These are phyloP conservation scores for Leptobrachium ailaonicum DNA, from an alignment of 2,113 vertebrate species.

Conservation along the genomic window DNA sequence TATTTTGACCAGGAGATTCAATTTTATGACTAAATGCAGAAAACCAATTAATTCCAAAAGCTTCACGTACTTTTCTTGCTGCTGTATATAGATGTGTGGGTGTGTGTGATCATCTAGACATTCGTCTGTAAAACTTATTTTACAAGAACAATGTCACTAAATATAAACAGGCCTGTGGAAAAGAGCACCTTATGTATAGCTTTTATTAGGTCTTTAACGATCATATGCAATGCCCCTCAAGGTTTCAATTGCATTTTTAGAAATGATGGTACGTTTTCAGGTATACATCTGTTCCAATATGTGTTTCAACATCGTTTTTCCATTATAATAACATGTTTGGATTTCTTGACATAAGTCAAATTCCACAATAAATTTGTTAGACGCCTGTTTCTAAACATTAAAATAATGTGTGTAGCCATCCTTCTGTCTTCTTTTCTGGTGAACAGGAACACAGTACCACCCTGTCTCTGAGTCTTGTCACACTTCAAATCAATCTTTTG, in stretches of 20 bases:
- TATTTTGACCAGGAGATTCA: too few relatives aligned
- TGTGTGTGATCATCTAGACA: too few relatives aligned
- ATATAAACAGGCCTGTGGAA: too few relatives aligned
- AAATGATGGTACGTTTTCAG: not conserved
- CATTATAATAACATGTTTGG: not conserved
- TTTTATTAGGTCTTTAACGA: not conserved
- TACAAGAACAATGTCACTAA: too few relatives aligned
- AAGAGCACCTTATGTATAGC: too few relatives aligned
- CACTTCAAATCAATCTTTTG: not conserved
- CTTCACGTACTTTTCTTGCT: too few relatives aligned
- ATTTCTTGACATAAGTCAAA: not conserved
- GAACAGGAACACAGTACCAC: not conserved
- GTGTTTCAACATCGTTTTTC: not conserved
- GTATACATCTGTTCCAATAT: not conserved
- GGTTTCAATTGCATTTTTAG: not conserved
- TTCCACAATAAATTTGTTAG: not conserved
- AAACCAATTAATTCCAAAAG: too few relatives aligned
- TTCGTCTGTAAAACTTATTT: too few relatives aligned
- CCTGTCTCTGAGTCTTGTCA: constrained; percentile 5
- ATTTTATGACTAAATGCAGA: too few relatives aligned
- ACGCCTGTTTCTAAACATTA: not conserved
- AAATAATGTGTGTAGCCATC: not conserved
- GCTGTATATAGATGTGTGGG: too few relatives aligned
- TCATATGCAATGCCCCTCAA: not conserved
- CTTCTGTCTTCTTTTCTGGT: not conserved